A percentile compares a stretch with the other conserved stretches of the same genome.
Conservation (phyloP, 2,113 vertebrate genomes). For the Ancistrus triradiatus region DNA sequence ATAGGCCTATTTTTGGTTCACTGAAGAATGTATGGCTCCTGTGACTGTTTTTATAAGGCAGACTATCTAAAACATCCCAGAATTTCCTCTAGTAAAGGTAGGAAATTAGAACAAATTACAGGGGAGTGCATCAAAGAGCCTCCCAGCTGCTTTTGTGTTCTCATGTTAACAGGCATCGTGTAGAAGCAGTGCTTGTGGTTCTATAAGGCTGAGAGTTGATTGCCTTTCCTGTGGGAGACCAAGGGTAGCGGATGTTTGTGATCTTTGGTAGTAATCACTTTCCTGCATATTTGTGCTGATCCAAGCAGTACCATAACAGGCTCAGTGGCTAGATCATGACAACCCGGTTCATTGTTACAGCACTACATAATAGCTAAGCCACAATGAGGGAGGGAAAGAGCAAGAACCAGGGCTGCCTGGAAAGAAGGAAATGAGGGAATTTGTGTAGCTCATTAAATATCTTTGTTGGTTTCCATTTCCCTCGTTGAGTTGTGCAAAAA, state of each 20-base stretch:
- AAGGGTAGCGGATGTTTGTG: slow-evolving; percentile 4
- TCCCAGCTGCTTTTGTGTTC: slow-evolving; percentile 25
- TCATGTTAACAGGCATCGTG: slow-evolving; percentile 18
- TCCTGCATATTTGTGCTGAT: slow-evolving; percentile 41
- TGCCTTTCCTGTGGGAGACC: slow-evolving; percentile 14
- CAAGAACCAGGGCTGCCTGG: neutral
- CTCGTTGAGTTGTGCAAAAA: too few relatives aligned
- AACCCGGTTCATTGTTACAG: neutral
- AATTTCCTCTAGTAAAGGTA: slow-evolving; percentile 15
- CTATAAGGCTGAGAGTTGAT: slow-evolving; percentile 16
- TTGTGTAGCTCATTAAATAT: too few relatives aligned
- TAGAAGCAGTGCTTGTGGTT: neutral
- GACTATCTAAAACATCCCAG: neutral
- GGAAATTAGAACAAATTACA: slow-evolving; percentile 31
- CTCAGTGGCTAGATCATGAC: slow-evolving; percentile 2
- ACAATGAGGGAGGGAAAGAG: slow-evolving; percentile 3
- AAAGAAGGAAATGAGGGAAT: neutral
- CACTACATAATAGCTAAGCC: neutral
- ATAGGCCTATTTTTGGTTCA: neutral
- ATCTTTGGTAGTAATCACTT: slow-evolving; percentile 26
- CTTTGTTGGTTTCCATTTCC: too few relatives aligned
- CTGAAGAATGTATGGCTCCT: neutral
- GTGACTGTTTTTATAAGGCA: neutral
- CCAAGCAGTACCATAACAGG: slow-evolving; percentile 23
- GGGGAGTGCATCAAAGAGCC: slow-evolving; percentile 25